phyloP scores from a whole-genome alignment of 2,113 vertebrate genomes.

The Tragelaphus strepsiceros region DNA sequence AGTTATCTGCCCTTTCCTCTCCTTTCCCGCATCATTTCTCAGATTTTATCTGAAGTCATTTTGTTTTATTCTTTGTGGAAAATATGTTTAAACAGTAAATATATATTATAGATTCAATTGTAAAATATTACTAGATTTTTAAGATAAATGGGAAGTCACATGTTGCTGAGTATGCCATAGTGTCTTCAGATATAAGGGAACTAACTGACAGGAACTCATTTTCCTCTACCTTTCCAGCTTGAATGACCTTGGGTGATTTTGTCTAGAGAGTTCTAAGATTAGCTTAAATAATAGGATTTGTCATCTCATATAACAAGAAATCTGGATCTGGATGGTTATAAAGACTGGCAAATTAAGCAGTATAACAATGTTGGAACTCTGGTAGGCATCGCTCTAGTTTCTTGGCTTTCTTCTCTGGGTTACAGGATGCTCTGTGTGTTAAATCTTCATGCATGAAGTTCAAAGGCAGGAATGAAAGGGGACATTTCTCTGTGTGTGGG shows the following conservation, averaged over 20 bases:
- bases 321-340: not conserved
- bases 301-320: not conserved
- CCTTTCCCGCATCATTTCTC: not conserved
- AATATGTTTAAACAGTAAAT: not conserved
- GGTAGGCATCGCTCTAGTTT: not conserved
- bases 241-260: not conserved
- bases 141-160: not conserved
- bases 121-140: not conserved
- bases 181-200: not conserved
- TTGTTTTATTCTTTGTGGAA: not conserved
- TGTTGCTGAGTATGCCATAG: not conserved
- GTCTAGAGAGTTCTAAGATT: not conserved
- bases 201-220: slow-evolving; percentile 12
- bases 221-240: not conserved
- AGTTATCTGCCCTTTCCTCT: not conserved
- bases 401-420: not conserved
- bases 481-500: not conserved
- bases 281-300: not conserved
- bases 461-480: not conserved
- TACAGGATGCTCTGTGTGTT: not conserved
- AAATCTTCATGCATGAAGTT: not conserved
- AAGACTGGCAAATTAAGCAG: not conserved
- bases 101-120: not conserved
- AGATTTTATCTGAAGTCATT: not conserved
- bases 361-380: not conserved